These are phyloP conservation scores for Chlorodrepanis virens DNA, from an alignment of 2,113 vertebrate species.

Conservation along the genomic window DNA sequence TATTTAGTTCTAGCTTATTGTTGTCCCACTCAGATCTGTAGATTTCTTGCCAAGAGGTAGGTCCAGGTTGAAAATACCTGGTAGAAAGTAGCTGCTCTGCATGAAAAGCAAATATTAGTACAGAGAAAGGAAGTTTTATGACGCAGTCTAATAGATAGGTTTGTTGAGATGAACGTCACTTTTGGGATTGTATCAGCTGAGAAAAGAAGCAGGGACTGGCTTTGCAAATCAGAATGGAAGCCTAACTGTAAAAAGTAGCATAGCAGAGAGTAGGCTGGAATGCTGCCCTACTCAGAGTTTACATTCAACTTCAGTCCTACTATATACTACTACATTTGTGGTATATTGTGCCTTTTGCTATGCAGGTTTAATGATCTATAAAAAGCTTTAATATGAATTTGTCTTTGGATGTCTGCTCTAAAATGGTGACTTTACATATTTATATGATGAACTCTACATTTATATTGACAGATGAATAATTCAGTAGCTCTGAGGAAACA, in stretches of 20 bases:
- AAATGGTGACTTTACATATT: background rate
- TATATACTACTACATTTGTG: background rate
- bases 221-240: background rate
- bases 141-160: background rate
- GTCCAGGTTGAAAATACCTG: background rate
- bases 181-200: background rate
- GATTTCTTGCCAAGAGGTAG: background rate
- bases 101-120: background rate
- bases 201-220: background rate
- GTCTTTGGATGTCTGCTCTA: background rate
- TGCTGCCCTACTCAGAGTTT: background rate
- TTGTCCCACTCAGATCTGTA: background rate
- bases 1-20: background rate
- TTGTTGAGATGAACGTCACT: background rate
- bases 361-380: background rate
- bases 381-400: background rate
- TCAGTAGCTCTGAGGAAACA: background rate
- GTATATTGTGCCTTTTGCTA: background rate
- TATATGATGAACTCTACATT: background rate
- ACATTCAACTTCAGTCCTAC: background rate
- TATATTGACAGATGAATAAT: background rate
- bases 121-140: background rate
- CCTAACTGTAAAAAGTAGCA: background rate
- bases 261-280: background rate
- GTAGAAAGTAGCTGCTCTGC: background rate